Evolutionary conservation across 2,113 vertebrate genomes (phyloP).

Genomic region (Saccopteryx leptura): DNA sequence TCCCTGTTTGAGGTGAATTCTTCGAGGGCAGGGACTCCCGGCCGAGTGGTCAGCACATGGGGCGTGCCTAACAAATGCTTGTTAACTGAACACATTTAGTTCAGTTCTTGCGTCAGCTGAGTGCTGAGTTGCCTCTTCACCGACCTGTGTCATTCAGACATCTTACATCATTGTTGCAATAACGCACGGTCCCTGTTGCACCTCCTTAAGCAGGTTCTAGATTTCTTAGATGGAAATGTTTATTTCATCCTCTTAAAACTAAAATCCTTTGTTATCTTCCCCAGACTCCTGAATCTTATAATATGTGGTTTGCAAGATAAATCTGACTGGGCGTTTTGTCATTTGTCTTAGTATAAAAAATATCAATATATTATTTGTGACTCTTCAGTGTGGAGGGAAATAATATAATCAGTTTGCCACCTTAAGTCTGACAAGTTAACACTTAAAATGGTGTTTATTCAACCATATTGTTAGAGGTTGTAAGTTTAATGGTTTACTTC

Average conservation of each 20-base stretch:
- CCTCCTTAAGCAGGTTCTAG: neutral
- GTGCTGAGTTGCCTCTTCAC: neutral
- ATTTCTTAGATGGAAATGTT: constrained; percentile 36
- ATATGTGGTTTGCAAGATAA: neutral
- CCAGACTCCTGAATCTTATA: neutral
- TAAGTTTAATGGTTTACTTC: constrained; percentile 51
- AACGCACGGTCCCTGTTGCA: neutral
- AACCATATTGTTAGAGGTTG: constrained; percentile 42
- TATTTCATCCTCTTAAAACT: constrained; percentile 35
- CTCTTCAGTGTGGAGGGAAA: constrained; percentile 54
- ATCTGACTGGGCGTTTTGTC: constrained; percentile 43
- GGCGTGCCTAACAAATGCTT: neutral
- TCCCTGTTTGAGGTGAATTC: neutral
- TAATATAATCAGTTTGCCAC: constrained; percentile 42
- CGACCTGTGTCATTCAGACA: neutral
- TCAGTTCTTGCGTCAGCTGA: neutral
- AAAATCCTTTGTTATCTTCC: neutral
- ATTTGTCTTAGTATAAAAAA: constrained; percentile 26
- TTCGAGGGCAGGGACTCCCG: neutral
- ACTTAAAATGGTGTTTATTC: constrained; percentile 46
- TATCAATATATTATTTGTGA: constrained; percentile 50
- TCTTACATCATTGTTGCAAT: neutral
- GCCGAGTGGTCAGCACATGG: neutral
- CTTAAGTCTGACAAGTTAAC: constrained; percentile 57
- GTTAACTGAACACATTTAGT: neutral